These are phyloP conservation scores for Calonectris borealis DNA, from an alignment of 2,113 vertebrate genomes.

Conservation along the genomic window DNA sequence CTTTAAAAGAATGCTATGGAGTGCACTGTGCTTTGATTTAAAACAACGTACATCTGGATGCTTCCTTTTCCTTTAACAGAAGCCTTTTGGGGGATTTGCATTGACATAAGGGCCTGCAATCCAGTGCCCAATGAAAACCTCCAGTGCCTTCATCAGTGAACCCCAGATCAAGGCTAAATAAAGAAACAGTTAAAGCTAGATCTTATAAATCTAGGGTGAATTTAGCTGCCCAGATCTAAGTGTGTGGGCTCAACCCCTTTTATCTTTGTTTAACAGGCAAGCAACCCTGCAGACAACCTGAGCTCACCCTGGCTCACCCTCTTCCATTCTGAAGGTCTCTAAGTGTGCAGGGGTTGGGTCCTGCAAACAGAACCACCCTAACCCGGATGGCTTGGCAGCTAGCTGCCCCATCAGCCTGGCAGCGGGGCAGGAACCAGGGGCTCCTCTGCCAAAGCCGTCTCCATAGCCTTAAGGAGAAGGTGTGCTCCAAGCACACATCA, in stretches of 20 bases:
- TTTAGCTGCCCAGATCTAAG: not conserved
- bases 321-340: not conserved
- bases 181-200: not conserved
- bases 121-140: not conserved
- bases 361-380: not conserved
- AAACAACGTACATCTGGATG: not conserved
- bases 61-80: not conserved
- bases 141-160: not conserved
- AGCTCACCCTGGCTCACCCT: not conserved
- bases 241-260: not conserved
- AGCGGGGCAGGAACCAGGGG: not conserved
- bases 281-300: not conserved
- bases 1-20: not conserved
- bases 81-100: not conserved
- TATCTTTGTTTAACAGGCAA: not conserved
- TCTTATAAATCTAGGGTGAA: not conserved
- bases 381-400: rapidly evolving
- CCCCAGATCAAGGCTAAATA: not conserved
- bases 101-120: not conserved
- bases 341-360: not conserved
- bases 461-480: not conserved
- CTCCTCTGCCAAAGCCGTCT: not conserved
- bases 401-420: not conserved
- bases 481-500: not conserved
- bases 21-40: not conserved